Evolutionary conservation across 2,888 invertebrate species (phyloP), one percentile per base, ranked within the genome.

Genomic region (Metacarcinus magister): DNA sequence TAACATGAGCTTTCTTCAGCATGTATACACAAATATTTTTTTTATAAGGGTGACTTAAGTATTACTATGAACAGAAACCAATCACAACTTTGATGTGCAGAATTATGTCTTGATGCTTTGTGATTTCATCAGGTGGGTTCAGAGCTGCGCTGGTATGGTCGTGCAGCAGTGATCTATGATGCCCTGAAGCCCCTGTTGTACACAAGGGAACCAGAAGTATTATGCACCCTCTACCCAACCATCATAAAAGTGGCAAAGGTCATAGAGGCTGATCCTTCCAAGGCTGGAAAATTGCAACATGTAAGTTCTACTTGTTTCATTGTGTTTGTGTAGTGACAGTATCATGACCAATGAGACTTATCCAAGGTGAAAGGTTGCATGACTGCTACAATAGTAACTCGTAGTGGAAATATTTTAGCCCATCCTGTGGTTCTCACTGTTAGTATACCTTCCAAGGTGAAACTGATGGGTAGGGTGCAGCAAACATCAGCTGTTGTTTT

Each of bases 61-160:
- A 28, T 5, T 39, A 10, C 43, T 90, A 19, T 90, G 90, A 39
- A 90, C 5, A 90, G 44, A 90, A 44, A 19, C 39, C 19, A 1
- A 39, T 32, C 4, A 23, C 90, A 90, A 8, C 19, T 13, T 44
- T 90, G 16, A 28, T 90, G 90, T 44, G n/a, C 44, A 44, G n/a
- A 90, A 16, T 90, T 4, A 8, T 48, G 10, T 46, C n/a, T 5
- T 5, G 1, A n/a, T 13, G 46, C 75, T 54, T 60, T 67, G 54
- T 93, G 2, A 0, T 46, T 94, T 89, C 19, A 43, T 60, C 43
- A 96, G 96, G 48, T 94, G 2, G 75, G 95, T 39, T 90, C 95
- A 39, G 95, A 96, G 87, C 46, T 96, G 5, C 92, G 96, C 13
- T 96, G 95, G 95, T 96, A 96, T 95, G 96, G 96, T 39, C 95